These are phyloP conservation scores for Eledone cirrhosa DNA, from an alignment of 2,888 invertebrate species.

Conservation along the genomic window DNA sequence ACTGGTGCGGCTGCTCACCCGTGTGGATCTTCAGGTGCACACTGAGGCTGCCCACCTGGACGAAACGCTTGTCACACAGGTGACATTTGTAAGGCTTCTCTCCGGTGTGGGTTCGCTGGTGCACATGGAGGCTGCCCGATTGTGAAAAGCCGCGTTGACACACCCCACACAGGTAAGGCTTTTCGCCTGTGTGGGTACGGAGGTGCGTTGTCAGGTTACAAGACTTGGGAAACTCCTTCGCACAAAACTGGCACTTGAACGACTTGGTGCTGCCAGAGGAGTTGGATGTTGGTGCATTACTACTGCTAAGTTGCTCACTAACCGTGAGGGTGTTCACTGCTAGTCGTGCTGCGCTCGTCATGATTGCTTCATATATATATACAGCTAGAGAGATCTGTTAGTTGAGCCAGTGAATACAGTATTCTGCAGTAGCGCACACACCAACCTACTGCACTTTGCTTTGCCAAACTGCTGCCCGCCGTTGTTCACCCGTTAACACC, in stretches of 20 bases:
- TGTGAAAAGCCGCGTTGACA: conserved; percentile 51
- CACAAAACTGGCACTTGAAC: conserved; percentile 26
- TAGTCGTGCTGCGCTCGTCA: conserved; percentile 22
- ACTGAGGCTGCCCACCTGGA: conserved; percentile 23
- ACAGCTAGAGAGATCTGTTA: too few species aligned
- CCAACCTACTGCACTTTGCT: too few species aligned
- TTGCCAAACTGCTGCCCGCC: too few species aligned
- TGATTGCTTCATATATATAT: not conserved
- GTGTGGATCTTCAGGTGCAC: conserved; percentile 26
- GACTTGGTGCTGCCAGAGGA: conserved; percentile 13
- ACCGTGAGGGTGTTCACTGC: conserved; percentile 12
- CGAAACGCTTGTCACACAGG: conserved; percentile 23
- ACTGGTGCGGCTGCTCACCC: conserved; percentile 24
- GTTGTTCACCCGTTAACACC: not conserved
- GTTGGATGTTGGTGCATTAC: not conserved
- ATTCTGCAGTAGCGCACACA: too few species aligned
- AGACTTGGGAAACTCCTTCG: conserved; percentile 25
- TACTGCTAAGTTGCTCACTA: conserved; percentile 8
- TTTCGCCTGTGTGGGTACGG: conserved; percentile 19
- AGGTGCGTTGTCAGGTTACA: conserved; percentile 24
- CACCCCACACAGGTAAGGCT: conserved; percentile 45
- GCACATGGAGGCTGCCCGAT: conserved; percentile 37
- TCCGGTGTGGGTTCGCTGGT: conserved; percentile 11
- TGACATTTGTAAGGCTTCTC: conserved; percentile 27
- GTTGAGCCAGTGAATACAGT: too few species aligned